These are phyloP conservation scores for Myiozetetes cayanensis DNA, from an alignment of 2,113 vertebrate species.

Conservation along the genomic window DNA sequence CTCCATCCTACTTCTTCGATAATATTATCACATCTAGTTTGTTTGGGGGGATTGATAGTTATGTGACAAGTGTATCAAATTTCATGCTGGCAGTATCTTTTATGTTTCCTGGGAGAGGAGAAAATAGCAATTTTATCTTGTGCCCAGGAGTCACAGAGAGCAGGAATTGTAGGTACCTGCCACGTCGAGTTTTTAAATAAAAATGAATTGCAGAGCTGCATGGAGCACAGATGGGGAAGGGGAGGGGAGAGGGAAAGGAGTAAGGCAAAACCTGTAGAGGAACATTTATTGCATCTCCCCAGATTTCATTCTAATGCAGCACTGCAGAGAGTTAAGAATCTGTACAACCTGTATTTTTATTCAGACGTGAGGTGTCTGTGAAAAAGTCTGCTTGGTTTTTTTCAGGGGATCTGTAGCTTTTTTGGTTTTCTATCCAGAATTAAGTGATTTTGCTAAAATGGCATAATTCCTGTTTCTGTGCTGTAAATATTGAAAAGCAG, in stretches of 20 bases:
- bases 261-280: slow-evolving; percentile 18
- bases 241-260: no score
- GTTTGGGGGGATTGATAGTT: slow-evolving; percentile 49
- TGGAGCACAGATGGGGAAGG: no score
- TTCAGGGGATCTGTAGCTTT: slow-evolving; percentile 31
- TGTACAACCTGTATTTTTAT: slow-evolving; percentile 62
- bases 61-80: slow-evolving; percentile 45
- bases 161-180: slow-evolving; percentile 24
- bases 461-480: slow-evolving; percentile 52
- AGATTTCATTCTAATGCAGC: slow-evolving; percentile 51
- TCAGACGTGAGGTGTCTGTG: slow-evolving; percentile 60
- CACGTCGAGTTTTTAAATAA: slow-evolving; percentile 38
- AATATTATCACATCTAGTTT: slow-evolving; percentile 39
- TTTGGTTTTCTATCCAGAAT: slow-evolving; percentile 59
- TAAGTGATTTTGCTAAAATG: slow-evolving; percentile 54
- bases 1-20: background rate
- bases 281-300: slow-evolving; percentile 50
- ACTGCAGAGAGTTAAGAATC: slow-evolving; percentile 54
- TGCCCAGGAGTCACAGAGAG: slow-evolving; percentile 48
- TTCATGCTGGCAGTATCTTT: slow-evolving; percentile 52
- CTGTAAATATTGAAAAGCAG: slow-evolving; percentile 65
- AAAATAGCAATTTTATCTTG: slow-evolving; percentile 61
- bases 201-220: slow-evolving; percentile 44
- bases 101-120: slow-evolving; percentile 66
- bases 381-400: slow-evolving; percentile 23